Evolutionary conservation across 2,113 vertebrate species (phyloP).

Genomic region (Alexandromys fortis): DNA sequence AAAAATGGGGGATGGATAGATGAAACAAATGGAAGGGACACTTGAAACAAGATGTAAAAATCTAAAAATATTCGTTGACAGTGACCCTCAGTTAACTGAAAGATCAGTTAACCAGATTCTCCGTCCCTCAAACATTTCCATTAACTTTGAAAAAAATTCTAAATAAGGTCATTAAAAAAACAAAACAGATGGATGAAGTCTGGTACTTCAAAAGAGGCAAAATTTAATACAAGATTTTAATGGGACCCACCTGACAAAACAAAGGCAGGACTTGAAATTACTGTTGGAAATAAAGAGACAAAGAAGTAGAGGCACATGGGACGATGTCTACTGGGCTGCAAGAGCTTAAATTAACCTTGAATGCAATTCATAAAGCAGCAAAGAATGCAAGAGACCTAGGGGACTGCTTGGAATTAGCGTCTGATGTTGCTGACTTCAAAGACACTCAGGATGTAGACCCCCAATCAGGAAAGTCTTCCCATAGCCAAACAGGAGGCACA

Average conservation of each 20-base stretch:
- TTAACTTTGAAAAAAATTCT: slow-evolving; percentile 79
- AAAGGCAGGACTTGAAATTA: slow-evolving; percentile 67
- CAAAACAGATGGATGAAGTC: slow-evolving; percentile 79
- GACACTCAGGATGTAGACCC: slow-evolving; percentile 59
- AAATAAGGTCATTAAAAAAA: slow-evolving; percentile 80
- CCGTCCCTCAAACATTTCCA: slow-evolving; percentile 69
- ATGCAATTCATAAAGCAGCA: slow-evolving; percentile 76
- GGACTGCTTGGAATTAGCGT: slow-evolving; percentile 76
- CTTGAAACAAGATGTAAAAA: slow-evolving; percentile 61
- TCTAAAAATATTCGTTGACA: slow-evolving; percentile 61
- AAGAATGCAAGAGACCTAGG: slow-evolving; percentile 63
- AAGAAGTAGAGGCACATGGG: slow-evolving; percentile 65
- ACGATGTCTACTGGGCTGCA: slow-evolving; percentile 53
- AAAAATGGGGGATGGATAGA: background rate
- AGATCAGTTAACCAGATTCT: slow-evolving; percentile 75
- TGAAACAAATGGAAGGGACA: slow-evolving; percentile 49
- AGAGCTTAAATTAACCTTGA: slow-evolving; percentile 69
- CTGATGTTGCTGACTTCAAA: slow-evolving; percentile 79
- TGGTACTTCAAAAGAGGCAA: slow-evolving; percentile 81
- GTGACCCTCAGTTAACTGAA: slow-evolving; percentile 70
- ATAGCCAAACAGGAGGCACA: slow-evolving; percentile 53
- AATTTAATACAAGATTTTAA: slow-evolving; percentile 82
- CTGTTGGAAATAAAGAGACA: slow-evolving; percentile 71
- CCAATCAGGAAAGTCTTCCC: slow-evolving; percentile 49
- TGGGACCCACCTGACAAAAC: slow-evolving; percentile 83